phyloP scores from a whole-genome alignment of 2,888 invertebrate species.

The Serrognathus titanus region DNA sequence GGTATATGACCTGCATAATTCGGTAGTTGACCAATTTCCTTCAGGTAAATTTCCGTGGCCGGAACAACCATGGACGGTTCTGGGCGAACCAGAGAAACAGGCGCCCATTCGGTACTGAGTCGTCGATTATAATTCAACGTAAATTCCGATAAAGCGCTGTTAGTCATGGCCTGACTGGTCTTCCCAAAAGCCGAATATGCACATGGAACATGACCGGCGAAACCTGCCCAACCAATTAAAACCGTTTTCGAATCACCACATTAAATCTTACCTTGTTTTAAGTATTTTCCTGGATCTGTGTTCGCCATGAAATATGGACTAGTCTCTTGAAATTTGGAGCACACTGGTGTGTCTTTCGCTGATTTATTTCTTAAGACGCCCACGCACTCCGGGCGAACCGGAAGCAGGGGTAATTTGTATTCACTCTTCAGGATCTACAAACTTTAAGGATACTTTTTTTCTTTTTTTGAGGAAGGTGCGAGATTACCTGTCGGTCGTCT shows the following conservation, averaged over 20 bases:
- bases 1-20: conserved; percentile 78
- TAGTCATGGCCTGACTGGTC: conserved; percentile 62
- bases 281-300: conserved; percentile 59
- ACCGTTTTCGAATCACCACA: too few relatives aligned
- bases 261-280: conserved; percentile 57
- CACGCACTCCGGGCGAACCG: conserved; percentile 66
- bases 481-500: conserved; percentile 58
- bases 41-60: conserved; percentile 66
- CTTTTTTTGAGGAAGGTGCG: conserved; percentile 27
- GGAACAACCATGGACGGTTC: conserved; percentile 53
- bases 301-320: conserved; percentile 69
- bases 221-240: conserved; percentile 46
- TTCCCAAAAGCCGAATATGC: conserved; percentile 64
- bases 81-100: conserved; percentile 56
- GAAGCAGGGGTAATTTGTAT: conserved; percentile 66
- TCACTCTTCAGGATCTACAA: conserved; percentile 63
- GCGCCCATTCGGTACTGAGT: conserved; percentile 73
- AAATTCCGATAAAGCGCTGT: conserved; percentile 71
- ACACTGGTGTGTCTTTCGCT: conserved; percentile 58
- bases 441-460: not conserved
- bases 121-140: conserved; percentile 70
- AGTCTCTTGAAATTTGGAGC: conserved; percentile 56
- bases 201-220: conserved; percentile 64
- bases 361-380: conserved; percentile 61
- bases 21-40: conserved; percentile 70